Conservation (phyloP, 2,797 vertebrate genomes). For the Helostoma temminkii region DNA sequence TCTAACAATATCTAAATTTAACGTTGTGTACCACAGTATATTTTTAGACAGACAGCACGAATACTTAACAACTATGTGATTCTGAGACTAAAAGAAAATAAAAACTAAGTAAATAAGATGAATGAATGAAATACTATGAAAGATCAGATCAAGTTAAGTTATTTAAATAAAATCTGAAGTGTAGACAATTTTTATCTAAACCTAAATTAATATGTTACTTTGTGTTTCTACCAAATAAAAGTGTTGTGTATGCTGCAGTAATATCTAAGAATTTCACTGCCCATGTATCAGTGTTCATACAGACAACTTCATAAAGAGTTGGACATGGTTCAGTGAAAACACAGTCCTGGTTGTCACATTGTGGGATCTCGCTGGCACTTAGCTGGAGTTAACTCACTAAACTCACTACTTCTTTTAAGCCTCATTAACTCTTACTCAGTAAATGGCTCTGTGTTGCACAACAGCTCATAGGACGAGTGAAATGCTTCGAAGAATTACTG, state of each 20-base stretch:
- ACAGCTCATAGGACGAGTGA: conserved; percentile 13
- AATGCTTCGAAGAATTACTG: conserved; percentile 67
- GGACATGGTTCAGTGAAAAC: conserved; percentile 11
- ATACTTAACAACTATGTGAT: background rate
- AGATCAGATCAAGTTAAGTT: no score
- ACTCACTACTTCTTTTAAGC: conserved; percentile 59
- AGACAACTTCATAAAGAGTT: conserved; percentile 8
- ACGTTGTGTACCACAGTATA: background rate
- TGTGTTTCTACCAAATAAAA: conserved; percentile 9
- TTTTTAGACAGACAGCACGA: background rate
- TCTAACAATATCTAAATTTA: background rate
- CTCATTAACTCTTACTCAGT: conserved; percentile 56
- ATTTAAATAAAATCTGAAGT: conserved; percentile 8
- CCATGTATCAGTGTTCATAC: conserved; percentile 9
- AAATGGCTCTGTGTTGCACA: conserved; percentile 39
- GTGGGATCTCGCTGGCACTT: conserved; percentile 31
- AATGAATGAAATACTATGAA: no score
- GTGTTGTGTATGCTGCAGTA: background rate
- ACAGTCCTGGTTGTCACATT: conserved; percentile 21
- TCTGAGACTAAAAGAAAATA: no score
- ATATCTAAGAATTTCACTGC: conserved; percentile 1
- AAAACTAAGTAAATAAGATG: no score
- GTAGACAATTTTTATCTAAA: conserved; percentile 1
- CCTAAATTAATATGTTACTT: conserved; percentile 21
- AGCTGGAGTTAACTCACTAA: conserved; percentile 60